Percentiles rank a stretch among this genome's conserved stretches.
Conservation (phyloP, 1,140 invertebrate species). For the Antheraea pernyi region DNA sequence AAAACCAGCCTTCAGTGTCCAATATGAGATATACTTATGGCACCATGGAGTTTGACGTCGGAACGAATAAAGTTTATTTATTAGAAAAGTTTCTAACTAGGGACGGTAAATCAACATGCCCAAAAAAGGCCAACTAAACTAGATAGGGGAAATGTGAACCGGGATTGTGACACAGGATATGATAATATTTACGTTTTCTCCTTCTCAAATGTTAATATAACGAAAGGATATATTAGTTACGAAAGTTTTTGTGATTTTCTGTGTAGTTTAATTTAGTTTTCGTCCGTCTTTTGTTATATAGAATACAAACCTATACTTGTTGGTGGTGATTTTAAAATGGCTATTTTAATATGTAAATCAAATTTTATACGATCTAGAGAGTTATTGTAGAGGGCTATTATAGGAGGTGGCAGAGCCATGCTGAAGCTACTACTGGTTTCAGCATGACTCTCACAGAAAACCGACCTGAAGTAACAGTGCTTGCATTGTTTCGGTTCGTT, state of each 20-base stretch:
- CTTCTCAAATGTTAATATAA: slow-evolving; percentile 26
- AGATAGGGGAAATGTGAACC: slow-evolving; percentile 25
- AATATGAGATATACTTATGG: slow-evolving; percentile 46
- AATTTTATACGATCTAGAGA: too few species aligned
- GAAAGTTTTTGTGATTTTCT: slow-evolving; percentile 11
- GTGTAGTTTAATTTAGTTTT: slow-evolving; percentile 17
- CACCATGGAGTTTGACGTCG: slow-evolving; percentile 55
- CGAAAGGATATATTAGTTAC: slow-evolving; percentile 23
- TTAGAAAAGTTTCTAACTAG: slow-evolving; percentile 61
- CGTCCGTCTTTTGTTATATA: background rate
- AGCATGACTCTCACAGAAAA: too few species aligned
- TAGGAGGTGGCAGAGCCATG: too few species aligned
- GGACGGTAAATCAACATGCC: slow-evolving; percentile 59
- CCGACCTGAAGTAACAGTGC: too few species aligned
- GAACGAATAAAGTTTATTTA: slow-evolving; percentile 68
- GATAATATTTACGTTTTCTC: slow-evolving; percentile 25
- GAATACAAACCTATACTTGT: too few species aligned
- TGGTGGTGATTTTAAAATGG: too few species aligned
- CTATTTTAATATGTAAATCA: too few species aligned
- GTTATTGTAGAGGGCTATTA: too few species aligned
- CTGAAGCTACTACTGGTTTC: too few species aligned
- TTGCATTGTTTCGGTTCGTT: too few species aligned
- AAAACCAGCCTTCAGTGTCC: slow-evolving; percentile 49
- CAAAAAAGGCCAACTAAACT: slow-evolving; percentile 52
- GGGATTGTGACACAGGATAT: slow-evolving; percentile 16